A percentile compares a stretch with the other conserved stretches of the same genome.
Evolutionary conservation across 2,113 vertebrate species (phyloP).

Genomic region (Cyprinodon brontotheroides): DNA sequence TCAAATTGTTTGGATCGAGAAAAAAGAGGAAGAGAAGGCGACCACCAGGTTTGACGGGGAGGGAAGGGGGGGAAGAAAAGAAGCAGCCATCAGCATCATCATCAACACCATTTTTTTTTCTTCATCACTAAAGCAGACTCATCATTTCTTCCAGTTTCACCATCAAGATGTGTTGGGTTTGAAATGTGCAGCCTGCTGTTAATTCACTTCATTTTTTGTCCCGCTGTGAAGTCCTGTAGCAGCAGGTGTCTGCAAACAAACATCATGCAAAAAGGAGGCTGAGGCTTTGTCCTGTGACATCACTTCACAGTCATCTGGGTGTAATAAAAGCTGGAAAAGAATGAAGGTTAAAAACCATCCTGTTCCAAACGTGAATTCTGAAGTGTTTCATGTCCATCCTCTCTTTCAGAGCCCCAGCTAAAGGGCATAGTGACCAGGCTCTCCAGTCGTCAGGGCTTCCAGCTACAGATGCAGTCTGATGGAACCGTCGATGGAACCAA

Average conservation of each 20-base stretch:
- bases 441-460: constrained; percentile 95
- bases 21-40: constrained; percentile 93
- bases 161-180: constrained; percentile 16
- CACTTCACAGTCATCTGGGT: neutral
- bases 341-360: constrained; percentile 17
- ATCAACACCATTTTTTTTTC: constrained; percentile 27
- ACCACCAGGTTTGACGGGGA: constrained; percentile 89
- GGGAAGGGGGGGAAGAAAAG: neutral
- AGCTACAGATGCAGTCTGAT: constrained; percentile 96
- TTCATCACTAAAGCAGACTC: constrained; percentile 21
- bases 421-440: constrained; percentile 99
- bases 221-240: constrained; percentile 9
- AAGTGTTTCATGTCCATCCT: constrained; percentile 13
- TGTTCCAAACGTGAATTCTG: constrained; percentile 18
- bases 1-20: constrained; percentile 95
- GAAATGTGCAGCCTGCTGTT: constrained; percentile 27
- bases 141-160: constrained; percentile 24
- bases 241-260: constrained; percentile 4
- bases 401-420: constrained; percentile 93
- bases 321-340: neutral
- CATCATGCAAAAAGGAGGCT: neutral
- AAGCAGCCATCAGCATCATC: constrained; percentile 20
- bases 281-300: neutral
- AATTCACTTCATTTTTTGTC: constrained; percentile 39
- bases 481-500: constrained; percentile 97